Percentiles rank a stretch among this genome's conserved stretches.
phyloP scores from a whole-genome alignment of 37 sponge, comb jelly and placozoan species.

The Beroe forskalii region DNA sequence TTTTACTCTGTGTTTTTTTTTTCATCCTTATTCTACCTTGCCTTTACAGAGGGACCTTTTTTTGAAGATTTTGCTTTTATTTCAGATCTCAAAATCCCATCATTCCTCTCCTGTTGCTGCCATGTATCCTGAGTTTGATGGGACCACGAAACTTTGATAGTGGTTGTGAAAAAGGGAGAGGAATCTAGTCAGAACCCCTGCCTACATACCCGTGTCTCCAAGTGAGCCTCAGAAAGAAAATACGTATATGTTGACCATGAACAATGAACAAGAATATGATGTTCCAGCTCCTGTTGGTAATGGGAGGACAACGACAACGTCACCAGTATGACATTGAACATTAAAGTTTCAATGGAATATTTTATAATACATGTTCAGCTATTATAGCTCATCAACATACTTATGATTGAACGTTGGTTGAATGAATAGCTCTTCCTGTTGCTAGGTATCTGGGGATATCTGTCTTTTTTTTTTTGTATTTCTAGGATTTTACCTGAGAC shows the following conservation, averaged over 20 bases:
- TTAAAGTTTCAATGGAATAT: no score
- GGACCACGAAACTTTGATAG: constrained; percentile 59
- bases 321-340: neutral
- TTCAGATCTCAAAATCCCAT: no score
- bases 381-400: no score
- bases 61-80: no score
- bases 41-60: no score
- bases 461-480: no score
- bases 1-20: constrained; percentile 29
- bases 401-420: no score
- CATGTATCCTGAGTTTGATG: constrained; percentile 57
- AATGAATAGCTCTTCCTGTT: neutral
- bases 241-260: neutral
- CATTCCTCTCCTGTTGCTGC: constrained; percentile 33
- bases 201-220: neutral
- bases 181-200: neutral
- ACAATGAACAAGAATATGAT: neutral
- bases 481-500: no score
- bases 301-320: neutral
- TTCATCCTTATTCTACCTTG: constrained; percentile 45
- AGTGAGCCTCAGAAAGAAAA: neutral
- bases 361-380: no score
- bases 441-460: no score
- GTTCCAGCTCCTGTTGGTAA: neutral
- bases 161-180: constrained; percentile 59